These are phyloP conservation scores for Pseudomyrmex cubaensis DNA, from an alignment of 1,140 invertebrate species.

Conservation along the genomic window DNA sequence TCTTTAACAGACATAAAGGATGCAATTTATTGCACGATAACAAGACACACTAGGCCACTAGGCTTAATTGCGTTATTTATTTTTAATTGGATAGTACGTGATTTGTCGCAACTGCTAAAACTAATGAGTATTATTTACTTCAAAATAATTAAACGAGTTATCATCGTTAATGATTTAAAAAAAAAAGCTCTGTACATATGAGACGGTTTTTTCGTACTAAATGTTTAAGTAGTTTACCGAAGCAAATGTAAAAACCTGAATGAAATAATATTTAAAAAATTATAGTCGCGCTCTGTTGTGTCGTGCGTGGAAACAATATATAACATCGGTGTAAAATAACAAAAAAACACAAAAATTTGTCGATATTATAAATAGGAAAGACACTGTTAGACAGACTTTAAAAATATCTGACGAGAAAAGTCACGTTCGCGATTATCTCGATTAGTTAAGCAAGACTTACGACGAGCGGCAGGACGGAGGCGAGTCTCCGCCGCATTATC, in stretches of 20 bases:
- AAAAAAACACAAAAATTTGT: neutral
- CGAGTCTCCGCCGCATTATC: conserved; percentile 27
- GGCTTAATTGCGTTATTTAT: neutral
- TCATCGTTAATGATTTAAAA: too few species aligned
- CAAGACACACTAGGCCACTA: neutral
- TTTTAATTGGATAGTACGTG: neutral
- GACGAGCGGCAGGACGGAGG: conserved; percentile 16
- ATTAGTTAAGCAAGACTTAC: conserved; percentile 42
- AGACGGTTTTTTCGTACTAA: neutral
- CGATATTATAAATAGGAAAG: neutral
- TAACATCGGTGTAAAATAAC: neutral
- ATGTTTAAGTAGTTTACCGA: neutral
- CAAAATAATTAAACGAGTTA: too few species aligned
- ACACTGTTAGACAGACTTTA: neutral
- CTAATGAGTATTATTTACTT: too few species aligned
- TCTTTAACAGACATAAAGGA: neutral
- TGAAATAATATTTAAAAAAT: neutral
- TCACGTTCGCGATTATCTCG: neutral
- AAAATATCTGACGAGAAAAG: neutral
- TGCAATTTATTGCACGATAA: neutral
- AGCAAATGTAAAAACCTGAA: neutral
- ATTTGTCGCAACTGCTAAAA: too few species aligned
- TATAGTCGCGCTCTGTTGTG: neutral
- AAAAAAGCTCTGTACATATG: too few species aligned
- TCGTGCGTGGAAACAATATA: too few species aligned